Evolutionary conservation across 2,797 vertebrate genomes (phyloP).

Genomic region (Luscinia megarhynchos): DNA sequence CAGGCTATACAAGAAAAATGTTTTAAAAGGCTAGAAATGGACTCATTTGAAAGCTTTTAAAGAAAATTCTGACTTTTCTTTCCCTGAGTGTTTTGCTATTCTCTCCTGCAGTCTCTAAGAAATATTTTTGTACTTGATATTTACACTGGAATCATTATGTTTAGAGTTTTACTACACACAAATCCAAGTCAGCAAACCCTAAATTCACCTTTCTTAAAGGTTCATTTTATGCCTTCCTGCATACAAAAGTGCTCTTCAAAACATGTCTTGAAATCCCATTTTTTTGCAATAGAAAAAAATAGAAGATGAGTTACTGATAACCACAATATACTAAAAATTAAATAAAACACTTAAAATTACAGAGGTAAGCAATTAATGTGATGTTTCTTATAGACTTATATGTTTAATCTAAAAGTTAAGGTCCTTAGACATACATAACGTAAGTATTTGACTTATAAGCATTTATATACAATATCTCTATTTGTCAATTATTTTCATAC

Average conservation of each 20-base stretch:
- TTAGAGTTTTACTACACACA: background rate
- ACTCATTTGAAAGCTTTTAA: background rate
- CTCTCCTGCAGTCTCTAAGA: background rate
- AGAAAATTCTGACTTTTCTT: background rate
- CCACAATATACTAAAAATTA: background rate
- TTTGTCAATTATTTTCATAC: background rate
- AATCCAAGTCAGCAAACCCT: background rate
- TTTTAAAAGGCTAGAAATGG: rapidly evolving
- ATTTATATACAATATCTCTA: background rate
- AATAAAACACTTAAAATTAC: background rate
- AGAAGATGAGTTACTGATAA: background rate
- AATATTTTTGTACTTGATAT: background rate
- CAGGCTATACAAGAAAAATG: background rate
- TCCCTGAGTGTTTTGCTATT: rapidly evolving
- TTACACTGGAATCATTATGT: background rate
- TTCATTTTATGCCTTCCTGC: background rate
- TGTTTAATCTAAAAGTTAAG: background rate
- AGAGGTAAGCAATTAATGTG: too few relatives aligned
- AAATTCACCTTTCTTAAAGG: background rate
- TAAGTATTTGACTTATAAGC: background rate
- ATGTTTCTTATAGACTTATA: background rate
- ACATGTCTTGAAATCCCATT: background rate
- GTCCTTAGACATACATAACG: background rate
- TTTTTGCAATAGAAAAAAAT: background rate
- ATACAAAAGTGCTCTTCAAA: background rate